Conservation (phyloP, 2,113 vertebrate species). For the Xyliphius kryptos region DNA sequence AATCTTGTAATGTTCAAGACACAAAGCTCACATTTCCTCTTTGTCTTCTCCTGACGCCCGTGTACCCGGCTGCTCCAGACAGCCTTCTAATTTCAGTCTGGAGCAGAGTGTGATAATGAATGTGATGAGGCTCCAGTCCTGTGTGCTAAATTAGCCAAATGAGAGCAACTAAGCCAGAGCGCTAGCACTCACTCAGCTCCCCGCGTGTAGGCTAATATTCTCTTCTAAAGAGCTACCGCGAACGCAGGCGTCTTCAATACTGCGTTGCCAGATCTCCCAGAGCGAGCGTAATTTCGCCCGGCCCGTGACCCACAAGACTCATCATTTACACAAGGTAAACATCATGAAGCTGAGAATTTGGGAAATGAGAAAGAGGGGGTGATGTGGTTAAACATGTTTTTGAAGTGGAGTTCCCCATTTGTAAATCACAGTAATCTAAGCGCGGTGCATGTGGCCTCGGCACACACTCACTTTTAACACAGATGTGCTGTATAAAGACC, state of each 20-base stretch:
- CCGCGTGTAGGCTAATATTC: conserved; percentile 32
- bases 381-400: conserved; percentile 73
- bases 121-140: conserved; percentile 33
- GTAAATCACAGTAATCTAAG: conserved; percentile 66
- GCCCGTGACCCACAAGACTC: conserved; percentile 75
- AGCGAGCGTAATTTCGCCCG: conserved; percentile 77
- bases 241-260: conserved; percentile 45
- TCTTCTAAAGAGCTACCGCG: conserved; percentile 25
- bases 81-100: conserved; percentile 29
- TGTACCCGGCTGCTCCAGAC: no score
- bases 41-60: no score
- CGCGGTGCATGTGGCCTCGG: conserved; percentile 42
- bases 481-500: conserved; percentile 35
- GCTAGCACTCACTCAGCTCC: conserved; percentile 26
- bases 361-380: conserved; percentile 32
- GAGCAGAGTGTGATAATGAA: conserved; percentile 28
- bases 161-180: conserved; percentile 27
- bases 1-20: no score
- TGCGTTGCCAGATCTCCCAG: conserved; percentile 75
- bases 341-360: conserved; percentile 72
- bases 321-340: conserved; percentile 84
- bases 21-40: no score
- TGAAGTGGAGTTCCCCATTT: conserved; percentile 74
- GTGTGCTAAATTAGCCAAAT: conserved; percentile 39
- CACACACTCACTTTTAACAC: conserved; percentile 61